These are phyloP conservation scores for Poecilobothrus nobilitatus DNA, from an alignment of 2,888 invertebrate species.

Conservation along the genomic window DNA sequence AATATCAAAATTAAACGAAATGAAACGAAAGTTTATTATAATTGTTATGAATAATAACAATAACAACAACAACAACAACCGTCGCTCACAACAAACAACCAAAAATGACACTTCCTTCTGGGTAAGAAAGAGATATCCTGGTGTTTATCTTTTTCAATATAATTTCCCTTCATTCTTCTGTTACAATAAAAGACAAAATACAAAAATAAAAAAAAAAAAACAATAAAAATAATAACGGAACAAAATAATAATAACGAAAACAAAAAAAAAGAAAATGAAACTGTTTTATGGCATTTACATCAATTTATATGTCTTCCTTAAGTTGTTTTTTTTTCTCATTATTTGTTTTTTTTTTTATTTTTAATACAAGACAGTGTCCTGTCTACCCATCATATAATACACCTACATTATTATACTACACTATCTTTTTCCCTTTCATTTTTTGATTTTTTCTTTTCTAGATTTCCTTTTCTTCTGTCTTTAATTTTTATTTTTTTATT, in stretches of 20 bases:
- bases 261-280: conserved; percentile 10
- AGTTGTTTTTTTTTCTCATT: not conserved
- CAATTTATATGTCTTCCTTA: conserved; percentile 4
- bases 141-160: conserved; percentile 23
- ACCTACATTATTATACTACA: not conserved
- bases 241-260: not conserved
- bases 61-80: too few species aligned
- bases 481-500: too few species aligned
- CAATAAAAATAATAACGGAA: not conserved
- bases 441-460: not conserved
- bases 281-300: conserved; percentile 1
- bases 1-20: not conserved
- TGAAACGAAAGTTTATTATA: conserved; percentile 1
- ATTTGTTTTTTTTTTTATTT: not conserved
- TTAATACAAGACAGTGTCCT: not conserved
- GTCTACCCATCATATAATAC: not conserved
- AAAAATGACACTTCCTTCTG: conserved; percentile 25
- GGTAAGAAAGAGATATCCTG: conserved; percentile 23
- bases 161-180: conserved; percentile 20
- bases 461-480: not conserved
- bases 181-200: not conserved
- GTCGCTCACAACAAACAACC: not conserved
- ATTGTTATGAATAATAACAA: not conserved
- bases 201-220: not conserved
- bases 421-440: not conserved